Percentiles rank a stretch among this genome's conserved stretches.
phyloP scores from a whole-genome alignment of 1,140 invertebrate genomes.

The Elymnias hypermnestra region DNA sequence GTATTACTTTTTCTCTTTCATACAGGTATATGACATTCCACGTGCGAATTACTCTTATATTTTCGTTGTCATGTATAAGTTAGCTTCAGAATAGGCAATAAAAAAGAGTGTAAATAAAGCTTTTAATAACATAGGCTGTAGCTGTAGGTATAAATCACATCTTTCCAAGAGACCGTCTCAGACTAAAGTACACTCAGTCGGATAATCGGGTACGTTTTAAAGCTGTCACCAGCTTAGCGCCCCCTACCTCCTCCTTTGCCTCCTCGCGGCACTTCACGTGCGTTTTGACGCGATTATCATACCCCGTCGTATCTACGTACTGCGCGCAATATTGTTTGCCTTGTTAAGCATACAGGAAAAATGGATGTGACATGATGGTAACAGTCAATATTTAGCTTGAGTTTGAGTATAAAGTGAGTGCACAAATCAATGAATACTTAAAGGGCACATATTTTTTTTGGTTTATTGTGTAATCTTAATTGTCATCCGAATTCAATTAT shows the following conservation, averaged over 20 bases:
- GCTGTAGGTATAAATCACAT: constrained; percentile 49
- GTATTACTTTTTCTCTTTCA: no score
- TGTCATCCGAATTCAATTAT: no score
- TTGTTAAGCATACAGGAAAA: constrained; percentile 21
- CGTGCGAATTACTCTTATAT: no score
- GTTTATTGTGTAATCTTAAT: no score
- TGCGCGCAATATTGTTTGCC: constrained; percentile 68
- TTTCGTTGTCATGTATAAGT: no score
- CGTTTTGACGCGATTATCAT: constrained; percentile 75
- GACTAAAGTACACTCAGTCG: constrained; percentile 54
- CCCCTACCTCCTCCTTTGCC: constrained; percentile 24
- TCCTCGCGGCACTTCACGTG: constrained; percentile 56
- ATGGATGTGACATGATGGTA: constrained; percentile 15
- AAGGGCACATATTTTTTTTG: no score
- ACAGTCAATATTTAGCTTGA: no score
- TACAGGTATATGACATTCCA: no score
- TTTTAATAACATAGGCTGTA: constrained; percentile 1
- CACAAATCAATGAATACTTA: no score
- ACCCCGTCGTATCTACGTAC: constrained; percentile 54
- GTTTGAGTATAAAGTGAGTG: no score
- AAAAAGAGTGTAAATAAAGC: neutral
- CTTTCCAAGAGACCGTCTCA: constrained; percentile 35
- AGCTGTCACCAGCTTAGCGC: constrained; percentile 58
- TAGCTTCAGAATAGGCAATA: no score
- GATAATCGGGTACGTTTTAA: constrained; percentile 71